Evolutionary conservation across 1,140 invertebrate genomes (phyloP).

Genomic region (Pseudomyrmex cubaensis): DNA sequence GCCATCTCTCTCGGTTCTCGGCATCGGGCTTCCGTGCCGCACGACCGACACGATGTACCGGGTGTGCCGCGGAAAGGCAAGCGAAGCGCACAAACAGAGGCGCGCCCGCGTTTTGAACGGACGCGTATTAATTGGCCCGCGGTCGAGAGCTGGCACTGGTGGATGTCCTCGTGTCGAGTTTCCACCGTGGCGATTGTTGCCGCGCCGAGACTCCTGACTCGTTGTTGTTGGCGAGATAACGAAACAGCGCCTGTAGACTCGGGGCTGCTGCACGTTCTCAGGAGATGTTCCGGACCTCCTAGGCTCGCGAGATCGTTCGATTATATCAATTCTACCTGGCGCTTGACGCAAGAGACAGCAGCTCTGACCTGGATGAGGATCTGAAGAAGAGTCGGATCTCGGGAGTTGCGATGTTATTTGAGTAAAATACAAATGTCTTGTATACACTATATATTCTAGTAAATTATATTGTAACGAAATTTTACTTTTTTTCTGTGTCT

Average conservation of each 20-base stretch:
- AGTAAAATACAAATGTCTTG: neutral
- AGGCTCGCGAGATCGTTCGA: slow-evolving; percentile 66
- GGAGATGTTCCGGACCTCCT: slow-evolving; percentile 66
- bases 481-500: too few relatives aligned
- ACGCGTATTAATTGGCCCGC: slow-evolving; percentile 82
- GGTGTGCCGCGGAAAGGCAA: slow-evolving; percentile 55
- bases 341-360: slow-evolving; percentile 36
- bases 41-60: slow-evolving; percentile 56
- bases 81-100: slow-evolving; percentile 19
- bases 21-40: slow-evolving; percentile 53
- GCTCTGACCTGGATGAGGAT: slow-evolving; percentile 30
- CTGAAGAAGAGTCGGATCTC: neutral
- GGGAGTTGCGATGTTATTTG: neutral
- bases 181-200: slow-evolving; percentile 79
- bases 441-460: neutral
- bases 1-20: slow-evolving; percentile 47
- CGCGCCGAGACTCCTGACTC: slow-evolving; percentile 44
- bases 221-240: slow-evolving; percentile 64
- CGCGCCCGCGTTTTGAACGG: slow-evolving; percentile 76
- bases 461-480: too few relatives aligned
- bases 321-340: slow-evolving; percentile 48
- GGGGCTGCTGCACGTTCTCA: slow-evolving; percentile 26
- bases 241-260: slow-evolving; percentile 58
- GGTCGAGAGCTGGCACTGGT: slow-evolving; percentile 80
- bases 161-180: slow-evolving; percentile 83